Base-by-base conservation (phyloP, 1,140 invertebrate genomes). In the Oryctes rhinoceros region DNA sequence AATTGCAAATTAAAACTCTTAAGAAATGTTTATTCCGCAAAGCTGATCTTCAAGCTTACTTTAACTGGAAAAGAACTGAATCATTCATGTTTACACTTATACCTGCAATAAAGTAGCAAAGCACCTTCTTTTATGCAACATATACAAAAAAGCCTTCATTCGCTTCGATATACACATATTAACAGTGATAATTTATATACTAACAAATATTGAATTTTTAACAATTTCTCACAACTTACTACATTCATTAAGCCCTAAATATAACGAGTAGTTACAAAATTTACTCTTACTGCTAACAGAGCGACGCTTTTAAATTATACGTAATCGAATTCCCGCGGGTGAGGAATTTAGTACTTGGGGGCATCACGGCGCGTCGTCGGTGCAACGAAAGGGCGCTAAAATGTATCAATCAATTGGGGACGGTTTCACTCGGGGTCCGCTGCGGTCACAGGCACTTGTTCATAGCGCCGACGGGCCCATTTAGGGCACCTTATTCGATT, bases 401-500 rank as follows among this genome's bases (percentile, higher is more conserved):
- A 80, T 76, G 74, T 80, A 80, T 80, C 79, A 80, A 80, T 80
- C 79, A 80, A 74, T 24, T 44, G 20, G 30, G 77, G 48, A 44
- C 20, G 35, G 37, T 76, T 44, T 15, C 47, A n/a, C 30, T 48
- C 71, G 79, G 79, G 79, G 65, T 11, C 59, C 65, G 71, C 30
- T 80, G 79, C 62, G 79, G 79, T 80, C 71, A 24, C 79, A 35
- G 65, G 65, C 65, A 71, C 79, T 80, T 74, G 79, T 80, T 80
- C 79, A 80, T 80, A 76, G 79, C 79, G 79, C 79, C 71, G 79
- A 62, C 74, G 79, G 79, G 35, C 79, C 79, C 75, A 80, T 80
- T 80, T 80, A 80, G 79, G 74, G 74, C 79, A 76, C 79, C 79
- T 80, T 80, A 80, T 80, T 80, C 76, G 79, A 80, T 80, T 80